Conservation (phyloP, 2,888 invertebrate species). For the Zaprionus bogoriensis region DNA sequence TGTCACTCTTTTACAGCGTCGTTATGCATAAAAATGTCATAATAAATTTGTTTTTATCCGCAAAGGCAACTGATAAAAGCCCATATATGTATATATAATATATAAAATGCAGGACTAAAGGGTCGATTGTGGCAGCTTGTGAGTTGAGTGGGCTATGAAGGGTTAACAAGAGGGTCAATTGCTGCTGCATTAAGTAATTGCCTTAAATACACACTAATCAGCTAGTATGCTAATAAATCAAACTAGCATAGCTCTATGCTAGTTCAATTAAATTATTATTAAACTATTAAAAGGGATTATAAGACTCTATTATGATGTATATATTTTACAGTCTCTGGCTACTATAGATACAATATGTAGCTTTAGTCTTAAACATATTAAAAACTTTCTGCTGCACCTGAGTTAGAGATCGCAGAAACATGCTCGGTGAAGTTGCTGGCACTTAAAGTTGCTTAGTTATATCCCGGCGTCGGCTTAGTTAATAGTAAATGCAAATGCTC, state of each 20-base stretch:
- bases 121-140: background rate
- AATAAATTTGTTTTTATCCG: conserved; percentile 66
- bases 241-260: too few species aligned
- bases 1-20: background rate
- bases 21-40: conserved; percentile 54
- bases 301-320: too few species aligned
- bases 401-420: conserved; percentile 32
- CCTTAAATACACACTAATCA: conserved; percentile 1
- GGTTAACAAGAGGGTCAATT: background rate
- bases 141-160: background rate
- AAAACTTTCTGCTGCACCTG: conserved; percentile 22
- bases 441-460: conserved; percentile 11
- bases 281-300: too few species aligned
- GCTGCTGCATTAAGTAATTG: conserved; percentile 3
- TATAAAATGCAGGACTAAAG: background rate
- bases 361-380: background rate
- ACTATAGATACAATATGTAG: background rate
- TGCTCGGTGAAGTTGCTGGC: too few species aligned
- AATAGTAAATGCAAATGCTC: conserved; percentile 19
- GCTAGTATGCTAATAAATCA: background rate
- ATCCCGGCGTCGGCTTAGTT: conserved; percentile 24
- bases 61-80: conserved; percentile 22
- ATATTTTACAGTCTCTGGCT: too few species aligned
- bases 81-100: conserved; percentile 14
- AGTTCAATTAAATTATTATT: too few species aligned